Conservation (phyloP, 2,797 vertebrate species). For the Scarus forsteni region DNA sequence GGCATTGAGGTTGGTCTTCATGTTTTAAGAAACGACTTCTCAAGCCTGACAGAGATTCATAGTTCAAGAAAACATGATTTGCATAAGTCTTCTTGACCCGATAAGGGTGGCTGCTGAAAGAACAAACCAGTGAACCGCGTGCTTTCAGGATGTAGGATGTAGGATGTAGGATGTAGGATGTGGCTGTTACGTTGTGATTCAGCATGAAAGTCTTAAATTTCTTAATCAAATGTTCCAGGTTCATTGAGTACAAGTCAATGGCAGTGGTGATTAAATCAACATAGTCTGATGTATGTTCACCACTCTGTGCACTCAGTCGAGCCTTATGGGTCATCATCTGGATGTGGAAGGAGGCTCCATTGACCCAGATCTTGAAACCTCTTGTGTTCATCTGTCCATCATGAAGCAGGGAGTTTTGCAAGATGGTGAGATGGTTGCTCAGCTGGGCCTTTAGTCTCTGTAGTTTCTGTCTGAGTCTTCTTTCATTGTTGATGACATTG, state of each 20-base stretch:
- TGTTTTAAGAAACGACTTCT: too few relatives aligned
- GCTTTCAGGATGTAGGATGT: too few relatives aligned
- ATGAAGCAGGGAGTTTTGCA: conserved; percentile 16
- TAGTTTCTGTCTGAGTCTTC: neutral
- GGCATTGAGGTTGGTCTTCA: too few relatives aligned
- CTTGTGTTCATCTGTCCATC: conserved; percentile 14
- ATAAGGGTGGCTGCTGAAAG: too few relatives aligned
- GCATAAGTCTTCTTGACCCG: too few relatives aligned
- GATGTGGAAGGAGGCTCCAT: conserved; percentile 18
- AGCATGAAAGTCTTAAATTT: neutral
- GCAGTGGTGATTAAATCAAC: fast-evolving
- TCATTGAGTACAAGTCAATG: neutral
- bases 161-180: too few relatives aligned
- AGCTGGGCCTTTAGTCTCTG: neutral
- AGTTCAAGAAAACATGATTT: too few relatives aligned
- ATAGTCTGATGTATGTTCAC: neutral
- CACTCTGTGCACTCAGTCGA: neutral
- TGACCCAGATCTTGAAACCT: conserved; percentile 24
- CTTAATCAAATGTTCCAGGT: neutral
- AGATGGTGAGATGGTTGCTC: conserved; percentile 17
- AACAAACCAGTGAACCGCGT: too few relatives aligned
- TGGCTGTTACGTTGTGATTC: too few relatives aligned
- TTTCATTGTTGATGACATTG: neutral
- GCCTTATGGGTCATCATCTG: conserved; percentile 28
- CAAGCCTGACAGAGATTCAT: too few relatives aligned